A percentile compares a stretch with the other conserved stretches of the same genome.
Conservation (phyloP, 2,113 vertebrate genomes). For the Varanus salvator region DNA sequence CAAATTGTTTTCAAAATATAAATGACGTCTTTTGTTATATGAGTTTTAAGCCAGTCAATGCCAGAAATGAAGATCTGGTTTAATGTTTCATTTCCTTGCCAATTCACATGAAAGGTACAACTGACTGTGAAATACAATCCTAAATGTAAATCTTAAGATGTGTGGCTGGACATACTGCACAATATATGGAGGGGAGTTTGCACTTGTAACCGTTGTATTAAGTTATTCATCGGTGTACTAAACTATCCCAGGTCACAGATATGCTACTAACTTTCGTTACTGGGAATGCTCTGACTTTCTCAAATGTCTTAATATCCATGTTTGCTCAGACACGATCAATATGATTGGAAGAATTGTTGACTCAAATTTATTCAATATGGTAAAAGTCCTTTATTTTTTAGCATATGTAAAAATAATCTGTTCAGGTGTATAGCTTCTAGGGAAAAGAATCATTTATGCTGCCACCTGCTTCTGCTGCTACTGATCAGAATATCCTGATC, state of each 20-base stretch:
- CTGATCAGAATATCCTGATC: constrained; percentile 30
- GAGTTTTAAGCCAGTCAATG: constrained; percentile 39
- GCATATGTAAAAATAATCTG: constrained; percentile 60
- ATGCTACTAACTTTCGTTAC: constrained; percentile 9
- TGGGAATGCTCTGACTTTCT: constrained; percentile 42
- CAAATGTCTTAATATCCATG: constrained; percentile 60
- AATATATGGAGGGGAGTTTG: constrained; percentile 56
- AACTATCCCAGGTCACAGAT: neutral
- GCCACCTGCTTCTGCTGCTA: constrained; percentile 57
- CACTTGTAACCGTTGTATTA: constrained; percentile 50
- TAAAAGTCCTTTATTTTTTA: constrained; percentile 63
- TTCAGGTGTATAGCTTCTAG: constrained; percentile 60
- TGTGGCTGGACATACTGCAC: neutral
- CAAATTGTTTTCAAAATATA: neutral
- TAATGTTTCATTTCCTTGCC: neutral
- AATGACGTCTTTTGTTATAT: constrained; percentile 49
- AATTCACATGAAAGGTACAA: neutral
- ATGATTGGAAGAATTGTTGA: neutral
- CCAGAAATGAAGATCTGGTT: constrained; percentile 36
- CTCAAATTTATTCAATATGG: neutral
- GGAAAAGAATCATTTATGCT: constrained; percentile 61
- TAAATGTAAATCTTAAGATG: constrained; percentile 48
- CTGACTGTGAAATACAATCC: constrained; percentile 44
- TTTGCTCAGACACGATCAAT: constrained; percentile 40
- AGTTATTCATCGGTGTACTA: constrained; percentile 7